These are phyloP conservation scores for Azorinus chamasolen DNA, from an alignment of 2,888 invertebrate genomes.

Conservation along the genomic window DNA sequence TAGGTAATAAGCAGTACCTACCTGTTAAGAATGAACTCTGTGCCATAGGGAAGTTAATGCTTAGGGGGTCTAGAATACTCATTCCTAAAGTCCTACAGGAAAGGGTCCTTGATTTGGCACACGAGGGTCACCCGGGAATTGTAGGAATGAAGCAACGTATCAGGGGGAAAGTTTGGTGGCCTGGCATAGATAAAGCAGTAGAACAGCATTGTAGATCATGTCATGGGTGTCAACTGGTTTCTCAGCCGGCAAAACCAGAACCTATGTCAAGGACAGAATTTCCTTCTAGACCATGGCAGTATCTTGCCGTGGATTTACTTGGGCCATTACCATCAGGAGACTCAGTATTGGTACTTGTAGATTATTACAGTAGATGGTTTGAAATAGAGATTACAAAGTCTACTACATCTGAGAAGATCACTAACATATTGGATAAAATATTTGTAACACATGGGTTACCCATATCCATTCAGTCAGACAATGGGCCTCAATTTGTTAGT, in stretches of 20 bases:
- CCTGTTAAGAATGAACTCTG: constrained; percentile 8
- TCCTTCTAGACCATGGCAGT: constrained; percentile 58
- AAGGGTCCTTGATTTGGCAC: not conserved
- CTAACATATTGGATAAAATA: constrained; percentile 47
- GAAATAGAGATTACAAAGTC: constrained; percentile 54
- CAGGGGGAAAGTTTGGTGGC: constrained; percentile 53
- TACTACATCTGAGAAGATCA: constrained; percentile 50
- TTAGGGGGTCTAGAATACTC: constrained; percentile 10
- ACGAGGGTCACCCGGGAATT: constrained; percentile 14
- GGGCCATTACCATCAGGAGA: constrained; percentile 61
- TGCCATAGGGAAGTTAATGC: constrained; percentile 9
- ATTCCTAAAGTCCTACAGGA: not conserved
- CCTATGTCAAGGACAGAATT: constrained; percentile 50
- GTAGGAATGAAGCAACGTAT: constrained; percentile 9
- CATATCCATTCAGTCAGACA: constrained; percentile 52
- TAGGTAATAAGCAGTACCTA: too few species aligned
- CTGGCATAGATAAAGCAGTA: too few species aligned
- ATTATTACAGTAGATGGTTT: constrained; percentile 67
- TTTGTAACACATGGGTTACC: constrained; percentile 58
- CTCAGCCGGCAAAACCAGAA: constrained; percentile 32
- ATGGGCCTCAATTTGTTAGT: constrained; percentile 57
- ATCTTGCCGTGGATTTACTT: constrained; percentile 57
- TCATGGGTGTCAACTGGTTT: constrained; percentile 49
- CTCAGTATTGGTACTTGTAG: constrained; percentile 56
- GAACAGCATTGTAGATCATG: constrained; percentile 40